Base-by-base conservation (phyloP, 2,113 vertebrate genomes). In the Serilophus lunatus region DNA sequence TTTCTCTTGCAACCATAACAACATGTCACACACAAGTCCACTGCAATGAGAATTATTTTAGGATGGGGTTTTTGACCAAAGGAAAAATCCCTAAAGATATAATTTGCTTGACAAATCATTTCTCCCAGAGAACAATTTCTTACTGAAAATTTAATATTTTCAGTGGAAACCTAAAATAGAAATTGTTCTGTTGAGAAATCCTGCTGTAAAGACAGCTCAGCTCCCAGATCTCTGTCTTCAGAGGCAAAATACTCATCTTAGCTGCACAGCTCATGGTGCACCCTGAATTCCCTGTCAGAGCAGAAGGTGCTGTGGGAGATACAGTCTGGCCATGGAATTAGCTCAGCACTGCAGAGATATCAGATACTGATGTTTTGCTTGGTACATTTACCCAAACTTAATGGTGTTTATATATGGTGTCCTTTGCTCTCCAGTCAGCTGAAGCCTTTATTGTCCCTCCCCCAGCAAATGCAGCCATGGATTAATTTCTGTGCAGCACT, bases 361-460 rank as follows among this genome's bases (percentile, higher is more conserved):
- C 42, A 61, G 45, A 3, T 15, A 40, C 25, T 14, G 25, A 13
- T 1, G 6, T 14, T 77, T 69, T 29, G 56, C 25, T 68, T 31
- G 20, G 31, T 26, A 28, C 16, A 24, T 53, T 26, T 12, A 7
- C 23, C 29, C 33, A 51, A 38, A 4, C 42, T 10, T 1, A 25
- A 7, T 33, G 0, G 12, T 14, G 38, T 56, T 63, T 42, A 35
- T 9, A 5, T 4, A 1, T 4, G 56, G 31, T 22, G 8, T 20
- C 24, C 49, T 47, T 61, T 63, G 31, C 86, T 77, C n/a, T 28
- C 35, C 59, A 19, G 14, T 24, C 54, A 79, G 63, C 47, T 76
- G 53, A 78, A 65, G 45, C 7, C 59, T 84, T 82, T 33, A 63
- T n/a, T n/a, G 38, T 25, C 26, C 42, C 24, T 53, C 42, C 12